A percentile compares a stretch with the other conserved stretches of the same genome.
Conservation (phyloP, 2,113 vertebrate species). For the Carollia perspicillata region DNA sequence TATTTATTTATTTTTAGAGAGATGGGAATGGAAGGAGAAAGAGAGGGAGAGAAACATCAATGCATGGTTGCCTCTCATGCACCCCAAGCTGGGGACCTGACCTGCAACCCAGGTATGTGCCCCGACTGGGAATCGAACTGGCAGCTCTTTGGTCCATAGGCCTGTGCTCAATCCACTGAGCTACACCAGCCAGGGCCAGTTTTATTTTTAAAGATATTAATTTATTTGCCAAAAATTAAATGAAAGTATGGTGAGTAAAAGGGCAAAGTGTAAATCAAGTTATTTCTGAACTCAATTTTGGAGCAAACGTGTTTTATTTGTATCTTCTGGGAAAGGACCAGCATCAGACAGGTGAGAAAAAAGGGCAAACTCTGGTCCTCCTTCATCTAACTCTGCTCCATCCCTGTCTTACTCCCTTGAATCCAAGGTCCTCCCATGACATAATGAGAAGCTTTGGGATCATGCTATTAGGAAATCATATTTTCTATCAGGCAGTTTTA, state of each 20-base stretch:
- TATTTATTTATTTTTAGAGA: too few species aligned
- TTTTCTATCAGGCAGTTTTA: not conserved
- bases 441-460: not conserved
- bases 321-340: not conserved
- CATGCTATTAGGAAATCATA: not conserved
- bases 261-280: not conserved
- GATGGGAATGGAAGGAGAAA: too few species aligned
- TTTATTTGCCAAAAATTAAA: not conserved
- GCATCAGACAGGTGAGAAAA: not conserved
- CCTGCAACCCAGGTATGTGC: too few species aligned
- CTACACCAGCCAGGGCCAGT: too few species aligned
- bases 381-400: not conserved
- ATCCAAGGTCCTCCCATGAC: fast-evolving
- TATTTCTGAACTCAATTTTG: not conserved
- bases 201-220: not conserved
- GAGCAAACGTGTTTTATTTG: not conserved
- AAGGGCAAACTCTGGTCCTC: not conserved
- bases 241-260: not conserved
- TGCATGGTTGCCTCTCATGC: too few species aligned
- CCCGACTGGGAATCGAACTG: too few species aligned
- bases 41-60: too few species aligned
- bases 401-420: fast-evolving
- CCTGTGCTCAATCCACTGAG: too few species aligned
- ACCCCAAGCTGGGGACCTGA: too few species aligned
- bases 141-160: too few species aligned